Base-by-base conservation (phyloP, 2,113 vertebrate genomes). In the Phoxinus phoxinus region DNA sequence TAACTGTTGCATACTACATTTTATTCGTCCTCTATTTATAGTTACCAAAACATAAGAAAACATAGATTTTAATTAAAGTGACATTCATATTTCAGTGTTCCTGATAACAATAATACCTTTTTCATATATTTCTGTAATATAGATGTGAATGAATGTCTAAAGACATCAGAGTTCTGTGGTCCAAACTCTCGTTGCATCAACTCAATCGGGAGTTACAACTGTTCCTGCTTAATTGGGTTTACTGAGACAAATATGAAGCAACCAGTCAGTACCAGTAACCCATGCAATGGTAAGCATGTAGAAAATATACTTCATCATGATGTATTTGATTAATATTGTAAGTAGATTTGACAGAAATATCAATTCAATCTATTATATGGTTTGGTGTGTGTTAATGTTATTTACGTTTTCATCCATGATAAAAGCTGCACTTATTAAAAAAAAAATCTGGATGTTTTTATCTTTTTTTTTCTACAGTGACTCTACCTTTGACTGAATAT, bases 201-300 rank as follows among this genome's bases (percentile, higher is more conserved):
- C 75, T 35, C 1, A 10, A 0, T 8, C 3, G 76, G 76, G 76
- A 4, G 53, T 78, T 78, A 23, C 76, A 78, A 13, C 76, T 78
- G 76, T 78, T 78, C 76, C 21, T 78, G 76, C 53, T 23, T 78
- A 19, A 37, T 0, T 78, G 76, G 51, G 19, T 78, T 59, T 37
- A 37, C 76, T 8, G 76, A 59, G 2, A 58, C 76, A 21, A 53
- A 82, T 41, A 35, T 4, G 0, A 19, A 2, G 53, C 0, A 35
- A 25, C 1, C 53, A 15, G 10, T 37, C 76, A 85, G 56, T 4
- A 25, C 1, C 44, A 84, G 58, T 25, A 77, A 85, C 59, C 73
- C 73, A 35, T 85, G 83, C 32, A 77, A 21, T n/a, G 74, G 83
- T 85, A 23, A 77, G 25, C 7, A 74, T 74, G 15, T 2, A 83